Conservation (phyloP, 2,888 invertebrate genomes). For the Patella depressa region DNA sequence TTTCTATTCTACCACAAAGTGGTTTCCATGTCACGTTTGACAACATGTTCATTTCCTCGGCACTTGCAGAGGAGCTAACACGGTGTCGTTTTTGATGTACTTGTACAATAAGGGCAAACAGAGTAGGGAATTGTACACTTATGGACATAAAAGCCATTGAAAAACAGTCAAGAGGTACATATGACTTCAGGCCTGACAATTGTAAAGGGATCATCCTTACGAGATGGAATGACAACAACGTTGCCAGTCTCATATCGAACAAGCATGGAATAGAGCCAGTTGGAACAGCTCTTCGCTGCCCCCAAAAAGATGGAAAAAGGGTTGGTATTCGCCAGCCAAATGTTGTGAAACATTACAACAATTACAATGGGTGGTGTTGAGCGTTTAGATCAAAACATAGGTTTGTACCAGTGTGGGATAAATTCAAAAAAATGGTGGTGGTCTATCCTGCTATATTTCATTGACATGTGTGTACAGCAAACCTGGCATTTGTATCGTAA, state of each 20-base stretch:
- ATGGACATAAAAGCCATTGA: not conserved
- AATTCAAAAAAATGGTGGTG: constrained; percentile 20
- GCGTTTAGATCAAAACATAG: constrained; percentile 13
- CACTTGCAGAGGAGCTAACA: constrained; percentile 23
- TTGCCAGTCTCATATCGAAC: constrained; percentile 15
- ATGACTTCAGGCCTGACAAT: constrained; percentile 24
- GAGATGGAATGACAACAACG: constrained; percentile 23
- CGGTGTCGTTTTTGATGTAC: constrained; percentile 16
- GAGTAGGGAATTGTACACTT: constrained; percentile 17
- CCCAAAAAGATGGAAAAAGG: not conserved
- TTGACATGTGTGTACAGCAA: not conserved
- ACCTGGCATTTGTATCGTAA: constrained; percentile 9
- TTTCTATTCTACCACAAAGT: not conserved
- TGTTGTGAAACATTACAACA: constrained; percentile 5
- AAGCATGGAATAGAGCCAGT: constrained; percentile 5
- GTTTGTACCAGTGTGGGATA: constrained; percentile 5
- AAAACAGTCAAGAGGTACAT: not conserved
- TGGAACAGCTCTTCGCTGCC: constrained; percentile 11
- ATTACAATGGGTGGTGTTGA: constrained; percentile 9
- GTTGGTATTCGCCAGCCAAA: not conserved
- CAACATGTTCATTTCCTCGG: constrained; percentile 30
- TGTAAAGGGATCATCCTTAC: constrained; percentile 15
- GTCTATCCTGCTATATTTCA: not conserved
- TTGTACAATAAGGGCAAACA: constrained; percentile 28
- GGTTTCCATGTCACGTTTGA: constrained; percentile 32